Conservation (phyloP, 1,140 invertebrate species). For the Bilobella aurantiaca region DNA sequence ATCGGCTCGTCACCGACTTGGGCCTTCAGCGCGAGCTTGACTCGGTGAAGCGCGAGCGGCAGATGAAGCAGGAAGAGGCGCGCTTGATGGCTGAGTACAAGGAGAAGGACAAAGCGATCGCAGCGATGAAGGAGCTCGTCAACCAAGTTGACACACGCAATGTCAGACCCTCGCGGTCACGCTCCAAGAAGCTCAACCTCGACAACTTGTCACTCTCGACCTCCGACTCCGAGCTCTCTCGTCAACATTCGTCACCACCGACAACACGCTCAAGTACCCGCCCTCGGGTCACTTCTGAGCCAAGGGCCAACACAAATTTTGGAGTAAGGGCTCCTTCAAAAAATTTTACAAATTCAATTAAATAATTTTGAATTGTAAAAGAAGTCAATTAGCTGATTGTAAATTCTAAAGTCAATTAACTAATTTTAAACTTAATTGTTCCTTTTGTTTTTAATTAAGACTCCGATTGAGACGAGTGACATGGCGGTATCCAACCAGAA, state of each 20-base stretch:
- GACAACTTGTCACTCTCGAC: slow-evolving; percentile 21
- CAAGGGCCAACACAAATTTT: no score
- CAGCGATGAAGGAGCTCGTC: slow-evolving; percentile 20
- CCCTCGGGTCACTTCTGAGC: no score
- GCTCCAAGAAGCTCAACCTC: background rate
- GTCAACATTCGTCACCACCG: no score
- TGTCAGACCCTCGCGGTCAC: background rate
- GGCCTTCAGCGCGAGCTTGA: slow-evolving; percentile 27
- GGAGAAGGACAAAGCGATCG: slow-evolving; percentile 28
- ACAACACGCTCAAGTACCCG: no score
- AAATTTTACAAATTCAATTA: no score
- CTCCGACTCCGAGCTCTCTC: slow-evolving; percentile 25
- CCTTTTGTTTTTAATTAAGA: no score
- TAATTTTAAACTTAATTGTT: no score
- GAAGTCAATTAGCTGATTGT: no score
- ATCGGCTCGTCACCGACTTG: slow-evolving; percentile 23
- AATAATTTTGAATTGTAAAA: no score
- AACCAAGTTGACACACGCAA: background rate
- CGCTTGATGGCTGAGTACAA: slow-evolving; percentile 28
- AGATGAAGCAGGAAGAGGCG: slow-evolving; percentile 24
- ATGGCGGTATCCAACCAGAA: background rate
- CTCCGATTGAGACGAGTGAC: background rate
- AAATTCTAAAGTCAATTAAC: no score
- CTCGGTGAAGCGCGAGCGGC: slow-evolving; percentile 15
- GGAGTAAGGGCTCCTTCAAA: no score